Evolutionary conservation across 1,140 invertebrate species (phyloP).

Genomic region (Drosophila micromelanica): DNA sequence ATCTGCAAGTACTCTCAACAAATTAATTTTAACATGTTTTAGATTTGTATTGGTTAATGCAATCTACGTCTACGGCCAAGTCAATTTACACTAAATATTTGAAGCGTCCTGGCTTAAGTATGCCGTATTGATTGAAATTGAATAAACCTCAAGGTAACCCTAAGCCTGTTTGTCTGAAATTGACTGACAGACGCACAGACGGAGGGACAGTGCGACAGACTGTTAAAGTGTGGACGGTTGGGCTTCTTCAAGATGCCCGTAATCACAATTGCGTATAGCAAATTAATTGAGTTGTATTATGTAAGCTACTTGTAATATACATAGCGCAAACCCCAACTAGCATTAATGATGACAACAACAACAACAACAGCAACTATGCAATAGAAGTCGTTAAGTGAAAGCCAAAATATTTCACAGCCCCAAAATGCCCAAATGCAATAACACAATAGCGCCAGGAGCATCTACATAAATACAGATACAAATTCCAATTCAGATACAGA

Average conservation of each 20-base stretch:
- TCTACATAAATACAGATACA: constrained; percentile 8
- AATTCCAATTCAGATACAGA: constrained; percentile 5
- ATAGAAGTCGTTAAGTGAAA: constrained; percentile 62
- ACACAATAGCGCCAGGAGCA: constrained; percentile 35
- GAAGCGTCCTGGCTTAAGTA: constrained; percentile 3
- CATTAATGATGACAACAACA: constrained; percentile 37
- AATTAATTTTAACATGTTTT: neutral
- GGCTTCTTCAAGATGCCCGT: constrained; percentile 35
- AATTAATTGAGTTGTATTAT: constrained; percentile 77
- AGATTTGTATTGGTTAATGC: constrained; percentile 13
- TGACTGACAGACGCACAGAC: constrained; percentile 1
- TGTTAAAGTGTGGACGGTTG: constrained; percentile 29
- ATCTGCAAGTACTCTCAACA: neutral
- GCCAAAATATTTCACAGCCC: constrained; percentile 70
- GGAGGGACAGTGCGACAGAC: constrained; percentile 13
- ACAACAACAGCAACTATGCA: constrained; percentile 24
- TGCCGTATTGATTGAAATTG: constrained; percentile 32
- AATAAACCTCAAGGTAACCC: constrained; percentile 31
- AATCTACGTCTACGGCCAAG: constrained; percentile 2
- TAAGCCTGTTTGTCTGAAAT: neutral
- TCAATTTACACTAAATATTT: constrained; percentile 29
- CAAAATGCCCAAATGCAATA: constrained; percentile 59
- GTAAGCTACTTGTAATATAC: constrained; percentile 35
- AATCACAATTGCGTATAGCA: constrained; percentile 62
- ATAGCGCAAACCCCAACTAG: constrained; percentile 54